Evolutionary conservation across 2,797 vertebrate species (phyloP), one percentile per base, ranked within the genome.

Genomic region (Kryptopterus vitreolus): DNA sequence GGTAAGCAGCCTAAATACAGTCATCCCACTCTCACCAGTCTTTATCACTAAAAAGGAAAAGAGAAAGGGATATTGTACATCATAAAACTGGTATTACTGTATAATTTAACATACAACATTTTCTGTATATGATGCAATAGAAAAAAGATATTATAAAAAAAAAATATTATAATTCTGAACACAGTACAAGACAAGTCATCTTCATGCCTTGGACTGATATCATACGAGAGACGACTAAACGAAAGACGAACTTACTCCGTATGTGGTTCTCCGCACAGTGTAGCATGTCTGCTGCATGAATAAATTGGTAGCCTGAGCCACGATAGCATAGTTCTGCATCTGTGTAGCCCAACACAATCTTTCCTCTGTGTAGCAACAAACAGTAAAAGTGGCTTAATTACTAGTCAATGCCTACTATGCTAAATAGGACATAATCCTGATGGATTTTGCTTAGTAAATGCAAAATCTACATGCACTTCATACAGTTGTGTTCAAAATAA

Each of bases 281-380:
- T 52, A 96, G 91, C 93, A 96, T 95, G 81, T 96, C 95, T 3
- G 92, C 95, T 68, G 95, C 95, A 70, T 96, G 95, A 84, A 96
- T 0, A 76, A 95, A 96, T 70, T 96, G 95, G 84, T 96, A 96
- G 15, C 95, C 95, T 0, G 95, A 93, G 79, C 95, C 94, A 81
- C 88, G 88, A 74, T 92, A 85, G 66, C 93, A 93, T 4, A 96
- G 88, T 83, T 96, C 95, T 33, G 91, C 90, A 86, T 96, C 95
- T 0, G 93, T 93, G 76, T 96, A 96, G 48, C 95, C 95, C 84
- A 96, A 89, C 43, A 95, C 85, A 72, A 95, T 85, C 76, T 85
- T 94, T 73, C 94, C 95, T 91, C 95, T 96, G 90, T 29, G 48
- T 26, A 61, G 18, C 46, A 20, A 57, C 66, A 81, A 52, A 65